Percentiles rank a stretch among this genome's conserved stretches.
Evolutionary conservation across 23 tunicate genomes (phyloP).

Genomic region (Styela clava): DNA sequence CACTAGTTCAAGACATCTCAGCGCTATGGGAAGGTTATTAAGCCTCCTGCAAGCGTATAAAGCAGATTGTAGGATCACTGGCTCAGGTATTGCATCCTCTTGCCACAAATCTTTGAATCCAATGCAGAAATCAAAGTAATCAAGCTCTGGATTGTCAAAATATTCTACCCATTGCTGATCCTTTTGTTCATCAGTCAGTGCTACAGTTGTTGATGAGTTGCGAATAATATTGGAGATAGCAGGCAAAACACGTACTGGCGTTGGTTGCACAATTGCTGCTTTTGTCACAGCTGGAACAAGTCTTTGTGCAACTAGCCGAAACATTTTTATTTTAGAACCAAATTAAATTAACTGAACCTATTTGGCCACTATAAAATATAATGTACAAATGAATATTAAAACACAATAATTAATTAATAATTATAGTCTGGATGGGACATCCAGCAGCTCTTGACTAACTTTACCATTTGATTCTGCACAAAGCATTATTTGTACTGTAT

Average conservation of each 20-base stretch:
- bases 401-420: too few species aligned
- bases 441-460: too few species aligned
- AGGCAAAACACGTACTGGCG: slow-evolving; percentile 1
- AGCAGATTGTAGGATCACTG: slow-evolving; percentile 66
- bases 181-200: slow-evolving; percentile 39
- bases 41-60: slow-evolving; percentile 45
- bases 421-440: too few species aligned
- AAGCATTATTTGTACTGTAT: too few species aligned
- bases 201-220: slow-evolving; percentile 8
- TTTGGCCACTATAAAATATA: not conserved
- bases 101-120: slow-evolving; percentile 48
- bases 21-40: slow-evolving; percentile 83
- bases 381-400: not conserved
- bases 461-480: too few species aligned
- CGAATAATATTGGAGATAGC: not conserved
- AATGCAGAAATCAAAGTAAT: slow-evolving; percentile 43
- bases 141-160: slow-evolving; percentile 55
- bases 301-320: slow-evolving; percentile 14
- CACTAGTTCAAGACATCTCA: slow-evolving; percentile 70
- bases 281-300: not conserved
- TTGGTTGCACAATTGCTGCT: not conserved
- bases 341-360: too few species aligned
- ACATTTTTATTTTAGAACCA: slow-evolving; percentile 1
- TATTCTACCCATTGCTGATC: slow-evolving; percentile 49
- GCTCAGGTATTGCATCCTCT: slow-evolving; percentile 62